A percentile compares a stretch with the other conserved stretches of the same genome.
phyloP scores from a whole-genome alignment of 2,113 vertebrate genomes.

The Aptenodytes patagonicus region DNA sequence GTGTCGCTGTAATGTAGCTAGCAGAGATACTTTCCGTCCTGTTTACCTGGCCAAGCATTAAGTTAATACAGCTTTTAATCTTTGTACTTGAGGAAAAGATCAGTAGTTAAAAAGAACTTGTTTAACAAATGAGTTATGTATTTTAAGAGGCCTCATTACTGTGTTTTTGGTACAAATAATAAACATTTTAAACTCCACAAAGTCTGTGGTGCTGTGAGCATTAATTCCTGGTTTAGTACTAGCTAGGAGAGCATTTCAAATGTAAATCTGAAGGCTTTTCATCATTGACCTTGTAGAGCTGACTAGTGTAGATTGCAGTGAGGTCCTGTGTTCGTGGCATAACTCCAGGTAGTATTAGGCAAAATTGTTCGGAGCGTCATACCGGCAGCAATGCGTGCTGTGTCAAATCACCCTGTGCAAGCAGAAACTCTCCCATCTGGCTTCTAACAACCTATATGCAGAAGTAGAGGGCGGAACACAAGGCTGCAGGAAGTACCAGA shows the following conservation, averaged over 20 bases:
- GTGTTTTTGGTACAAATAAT: not conserved
- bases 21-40: not conserved
- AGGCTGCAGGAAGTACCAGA: not conserved
- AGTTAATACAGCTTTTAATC: not conserved
- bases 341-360: not conserved
- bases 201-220: not conserved
- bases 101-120: not conserved
- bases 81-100: not conserved
- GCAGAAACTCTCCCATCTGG: not conserved
- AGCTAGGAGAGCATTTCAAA: not conserved
- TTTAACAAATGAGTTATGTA: not conserved
- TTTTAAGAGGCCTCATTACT: not conserved
- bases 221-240: not conserved
- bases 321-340: not conserved
- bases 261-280: not conserved
- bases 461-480: not conserved
- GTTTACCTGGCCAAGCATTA: not conserved
- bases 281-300: not conserved
- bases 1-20: not conserved
- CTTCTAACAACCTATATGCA: not conserved
- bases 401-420: not conserved
- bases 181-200: not conserved
- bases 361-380: not conserved
- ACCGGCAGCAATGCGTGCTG: accelerated
- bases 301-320: not conserved